Percentiles rank a stretch among this genome's conserved stretches.
phyloP scores from a whole-genome alignment of 2,113 vertebrate species.

The Festucalex cinctus region DNA sequence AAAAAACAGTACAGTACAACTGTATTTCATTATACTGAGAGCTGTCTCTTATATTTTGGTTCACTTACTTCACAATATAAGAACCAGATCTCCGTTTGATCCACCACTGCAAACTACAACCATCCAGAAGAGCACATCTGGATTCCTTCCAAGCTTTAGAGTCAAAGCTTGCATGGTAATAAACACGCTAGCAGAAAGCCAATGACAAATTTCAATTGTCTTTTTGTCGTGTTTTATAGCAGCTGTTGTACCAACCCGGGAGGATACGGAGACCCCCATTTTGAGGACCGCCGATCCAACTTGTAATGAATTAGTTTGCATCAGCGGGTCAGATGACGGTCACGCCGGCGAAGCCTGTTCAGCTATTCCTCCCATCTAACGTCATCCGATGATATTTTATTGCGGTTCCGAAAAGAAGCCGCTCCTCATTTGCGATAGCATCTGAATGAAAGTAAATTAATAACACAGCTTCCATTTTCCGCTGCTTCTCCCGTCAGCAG shows the following conservation, averaged over 20 bases:
- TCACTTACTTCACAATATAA: background rate
- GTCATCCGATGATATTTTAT: background rate
- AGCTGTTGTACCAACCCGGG: too few relatives aligned
- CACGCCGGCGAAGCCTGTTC: background rate
- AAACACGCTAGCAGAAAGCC: background rate
- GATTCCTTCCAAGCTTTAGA: background rate
- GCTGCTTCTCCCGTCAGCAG: slow-evolving; percentile 25
- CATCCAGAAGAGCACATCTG: background rate
- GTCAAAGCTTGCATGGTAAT: background rate
- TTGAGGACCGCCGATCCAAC: background rate
- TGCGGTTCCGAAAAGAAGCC: background rate
- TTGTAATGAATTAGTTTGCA: background rate
- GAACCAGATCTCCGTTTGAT: background rate
- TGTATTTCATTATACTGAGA: background rate
- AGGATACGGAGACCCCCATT: background rate
- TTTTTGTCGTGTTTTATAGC: background rate
- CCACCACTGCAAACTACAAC: background rate
- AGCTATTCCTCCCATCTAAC: background rate
- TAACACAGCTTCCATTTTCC: slow-evolving; percentile 1
- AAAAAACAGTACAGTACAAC: background rate
- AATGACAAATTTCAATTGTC: background rate
- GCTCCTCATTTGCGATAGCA: background rate
- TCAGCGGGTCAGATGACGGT: background rate
- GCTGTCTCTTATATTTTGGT: background rate
- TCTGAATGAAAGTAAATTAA: slow-evolving; percentile 2